These are phyloP conservation scores for Thecocarcelia acutangulata DNA, from an alignment of 2,888 invertebrate genomes.

Conservation along the genomic window DNA sequence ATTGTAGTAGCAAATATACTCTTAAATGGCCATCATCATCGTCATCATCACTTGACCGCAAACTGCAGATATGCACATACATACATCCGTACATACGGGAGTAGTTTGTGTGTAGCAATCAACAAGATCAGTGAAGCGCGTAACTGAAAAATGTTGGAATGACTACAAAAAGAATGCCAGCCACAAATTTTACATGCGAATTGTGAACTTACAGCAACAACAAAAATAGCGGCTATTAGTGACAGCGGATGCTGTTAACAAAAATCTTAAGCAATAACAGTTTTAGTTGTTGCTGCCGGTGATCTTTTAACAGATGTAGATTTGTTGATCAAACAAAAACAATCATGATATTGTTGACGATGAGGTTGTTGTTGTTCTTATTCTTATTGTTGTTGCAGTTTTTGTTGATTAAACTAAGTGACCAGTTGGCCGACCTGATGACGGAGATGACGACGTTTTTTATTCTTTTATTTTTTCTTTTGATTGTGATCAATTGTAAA, in stretches of 20 bases:
- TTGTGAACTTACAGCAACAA: constrained; percentile 41
- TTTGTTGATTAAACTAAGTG: constrained; percentile 10
- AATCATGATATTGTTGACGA: constrained; percentile 47
- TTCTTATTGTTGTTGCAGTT: constrained; percentile 8
- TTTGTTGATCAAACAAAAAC: constrained; percentile 30
- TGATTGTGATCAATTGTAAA: constrained; percentile 68
- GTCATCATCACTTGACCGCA: constrained; percentile 22
- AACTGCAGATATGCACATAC: neutral
- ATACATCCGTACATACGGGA: no score
- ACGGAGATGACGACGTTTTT: constrained; percentile 29
- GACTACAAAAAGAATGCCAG: constrained; percentile 16
- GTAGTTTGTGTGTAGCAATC: constrained; percentile 36
- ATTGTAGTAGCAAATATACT: constrained; percentile 39
- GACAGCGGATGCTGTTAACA: constrained; percentile 66
- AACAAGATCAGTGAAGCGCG: constrained; percentile 59
- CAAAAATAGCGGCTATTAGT: constrained; percentile 25
- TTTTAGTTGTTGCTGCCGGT: constrained; percentile 38
- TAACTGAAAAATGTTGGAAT: constrained; percentile 53
- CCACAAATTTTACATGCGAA: constrained; percentile 48
- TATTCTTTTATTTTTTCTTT: no score
- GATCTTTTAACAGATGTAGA: constrained; percentile 48
- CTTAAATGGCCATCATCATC: constrained; percentile 36
- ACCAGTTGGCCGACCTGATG: constrained; percentile 17
- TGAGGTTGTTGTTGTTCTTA: constrained; percentile 4
- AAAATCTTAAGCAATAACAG: constrained; percentile 62